Evolutionary conservation across 2,888 invertebrate species (phyloP), one percentile per base, ranked within the genome.

Genomic region (Oxytorus armatus): DNA sequence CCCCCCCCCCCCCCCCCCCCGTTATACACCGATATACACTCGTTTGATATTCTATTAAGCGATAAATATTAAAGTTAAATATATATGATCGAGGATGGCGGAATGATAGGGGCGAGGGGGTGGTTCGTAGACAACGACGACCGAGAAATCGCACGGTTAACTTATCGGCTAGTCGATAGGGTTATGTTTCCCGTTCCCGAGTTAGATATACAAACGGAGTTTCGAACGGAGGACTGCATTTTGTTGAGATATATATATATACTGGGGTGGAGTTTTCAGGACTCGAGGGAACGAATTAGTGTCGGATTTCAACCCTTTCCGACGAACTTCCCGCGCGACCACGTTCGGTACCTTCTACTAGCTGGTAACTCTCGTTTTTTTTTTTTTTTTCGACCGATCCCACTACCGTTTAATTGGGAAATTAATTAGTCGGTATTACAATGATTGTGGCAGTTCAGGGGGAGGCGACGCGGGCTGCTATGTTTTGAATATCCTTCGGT

Each of bases 41-140:
- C 84, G 84, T 86, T 87, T n/a, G n/a, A 86, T 88, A 89, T 90
- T 90, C 87, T 87, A 89, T 90, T 88, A 88, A 82, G 86, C 88
- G 87, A 90, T 90, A 89, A 89, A 90, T 90, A 89, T 90, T 89
- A 87, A 86, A 88, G 78, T 80, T 78, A 75, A 85, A 87, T 84
- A 77, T n/a, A n/a, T 83, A 70, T 77, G 70, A 51, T 70, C 63
- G 72, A 36, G 39, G 29, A 47, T 7, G 36, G 57, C 63, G 53
- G 63, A 39, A 68, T 59, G 49, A 63, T 44, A 44, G 55, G 29
- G 25, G 1, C n/a, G 8, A 5, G 8, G 14, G 16, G 4, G 23
- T 4, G 18, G 42, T 18, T 8, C 7, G 23, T n/a, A 36, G 68
- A 16, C 36, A 47, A 36, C 36, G 33, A 14, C 44, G 63, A 81